Evolutionary conservation across 2,888 invertebrate genomes (phyloP).

Genomic region (Boloria selene): DNA sequence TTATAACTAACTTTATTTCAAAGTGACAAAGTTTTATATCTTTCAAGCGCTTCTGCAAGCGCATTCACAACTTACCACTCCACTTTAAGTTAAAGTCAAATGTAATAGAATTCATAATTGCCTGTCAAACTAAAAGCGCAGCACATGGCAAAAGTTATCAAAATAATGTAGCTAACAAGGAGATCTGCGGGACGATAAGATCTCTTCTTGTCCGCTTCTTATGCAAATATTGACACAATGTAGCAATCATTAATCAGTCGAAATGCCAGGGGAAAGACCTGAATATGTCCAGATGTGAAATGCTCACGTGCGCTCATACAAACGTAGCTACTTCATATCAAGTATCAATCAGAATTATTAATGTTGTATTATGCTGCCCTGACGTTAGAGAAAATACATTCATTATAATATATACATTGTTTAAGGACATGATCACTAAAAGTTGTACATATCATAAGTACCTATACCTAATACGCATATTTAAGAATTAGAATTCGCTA

Average conservation of each 20-base stretch:
- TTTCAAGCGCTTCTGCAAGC: not conserved
- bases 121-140: conserved; percentile 40
- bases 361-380: conserved; percentile 12
- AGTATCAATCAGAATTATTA: conserved; percentile 29
- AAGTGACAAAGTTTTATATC: conserved; percentile 25
- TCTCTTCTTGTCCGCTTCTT: conserved; percentile 76
- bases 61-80: conserved; percentile 23
- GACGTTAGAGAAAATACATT: conserved; percentile 2
- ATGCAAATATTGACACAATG: conserved; percentile 81
- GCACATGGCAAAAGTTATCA: conserved; percentile 65
- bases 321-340: conserved; percentile 14
- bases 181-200: conserved; percentile 72
- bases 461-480: not conserved
- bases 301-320: conserved; percentile 42
- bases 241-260: conserved; percentile 76
- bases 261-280: conserved; percentile 56
- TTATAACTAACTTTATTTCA: conserved; percentile 1
- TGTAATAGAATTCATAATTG: conserved; percentile 38
- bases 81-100: conserved; percentile 30
- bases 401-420: not conserved
- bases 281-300: conserved; percentile 42
- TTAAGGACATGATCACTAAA: no score
- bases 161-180: conserved; percentile 60
- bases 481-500: not conserved
- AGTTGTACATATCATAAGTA: no score